Evolutionary conservation across 2,797 vertebrate genomes (phyloP).

Genomic region (Sus cebifrons): DNA sequence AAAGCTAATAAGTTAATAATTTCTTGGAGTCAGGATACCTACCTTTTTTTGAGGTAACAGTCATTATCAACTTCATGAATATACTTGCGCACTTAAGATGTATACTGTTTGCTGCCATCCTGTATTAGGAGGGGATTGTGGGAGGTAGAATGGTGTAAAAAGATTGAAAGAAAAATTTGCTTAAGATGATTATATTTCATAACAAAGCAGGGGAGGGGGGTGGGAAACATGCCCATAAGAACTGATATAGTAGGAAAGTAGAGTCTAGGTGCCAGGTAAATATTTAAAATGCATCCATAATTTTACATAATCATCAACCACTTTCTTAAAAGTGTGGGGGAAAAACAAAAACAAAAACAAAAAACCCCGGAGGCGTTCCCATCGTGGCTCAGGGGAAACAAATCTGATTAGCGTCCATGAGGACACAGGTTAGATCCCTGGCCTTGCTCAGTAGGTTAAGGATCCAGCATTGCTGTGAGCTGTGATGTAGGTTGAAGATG

Average conservation of each 20-base stretch:
- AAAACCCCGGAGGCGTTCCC: too few relatives aligned
- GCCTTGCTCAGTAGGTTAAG: too few relatives aligned
- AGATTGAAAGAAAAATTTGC: not conserved
- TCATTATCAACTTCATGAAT: not conserved
- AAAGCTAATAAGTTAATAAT: constrained; percentile 22
- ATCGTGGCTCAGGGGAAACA: too few relatives aligned
- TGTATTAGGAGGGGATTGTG: not conserved
- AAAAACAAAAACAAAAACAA: too few relatives aligned
- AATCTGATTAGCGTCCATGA: too few relatives aligned
- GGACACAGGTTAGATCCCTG: too few relatives aligned
- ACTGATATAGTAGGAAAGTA: not conserved
- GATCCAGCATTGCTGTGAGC: too few relatives aligned
- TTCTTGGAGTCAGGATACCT: not conserved
- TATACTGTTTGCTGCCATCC: not conserved
- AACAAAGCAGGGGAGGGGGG: not conserved
- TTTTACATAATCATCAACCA: not conserved
- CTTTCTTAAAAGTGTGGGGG: not conserved
- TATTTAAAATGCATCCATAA: constrained; percentile 32
- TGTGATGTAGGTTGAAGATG: too few relatives aligned
- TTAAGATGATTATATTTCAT: constrained; percentile 36
- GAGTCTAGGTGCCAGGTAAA: not conserved
- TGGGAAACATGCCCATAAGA: not conserved
- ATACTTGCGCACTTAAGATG: not conserved
- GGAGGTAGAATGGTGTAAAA: not conserved
- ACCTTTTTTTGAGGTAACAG: not conserved